Evolutionary conservation across 2,888 invertebrate species (phyloP), one percentile per base, ranked within the genome.

Genomic region (Pogonocherus hispidulus): DNA sequence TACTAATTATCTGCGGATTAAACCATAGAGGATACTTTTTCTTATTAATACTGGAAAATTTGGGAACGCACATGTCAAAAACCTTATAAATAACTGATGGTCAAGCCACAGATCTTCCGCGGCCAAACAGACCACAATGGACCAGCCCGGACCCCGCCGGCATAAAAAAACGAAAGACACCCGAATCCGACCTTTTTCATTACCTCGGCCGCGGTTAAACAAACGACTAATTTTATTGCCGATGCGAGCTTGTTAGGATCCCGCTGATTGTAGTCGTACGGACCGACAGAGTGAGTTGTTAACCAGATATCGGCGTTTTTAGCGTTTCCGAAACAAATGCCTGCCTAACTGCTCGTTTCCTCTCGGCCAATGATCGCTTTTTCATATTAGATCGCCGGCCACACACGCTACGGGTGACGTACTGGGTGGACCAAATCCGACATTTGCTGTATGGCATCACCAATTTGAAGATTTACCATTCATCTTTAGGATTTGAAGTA

Each of bases 271-370:
- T 47, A 56, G 37, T 19, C 49, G 22, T 3, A 8, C 20, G 16
- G 8, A 19, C 14, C 71, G 72, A 72, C 73, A 73, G 78, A 81
- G 78, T 81, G 80, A 81, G 81, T 80, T 81, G 80, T 81, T 81
- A 81, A 80, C 79, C 77, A 78, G 80, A 79, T 80, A 81, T 81
- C 79, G 80, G 80, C 78, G 71, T 77, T 80, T 79, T 80, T 79
- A 77, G 71, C 74, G 77, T 79, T 80, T 78, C 76, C 76, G 77
- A 81, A 81, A 78, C 77, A 63, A 68, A 64, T 70, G 78, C 78
- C 75, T 76, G 69, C 59, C 41, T 59, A 59, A 47, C 59, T 59
- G 59, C 59, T 47, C 32, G 47, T 59, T 59, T 59, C 59, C 32
- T 59, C 32, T 47, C 47, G 19, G 6, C 59, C 27, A 23, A 27